These are phyloP conservation scores for Porites lobata DNA, from an alignment of 92 coral and sea anemone genomes.

Conservation along the genomic window DNA sequence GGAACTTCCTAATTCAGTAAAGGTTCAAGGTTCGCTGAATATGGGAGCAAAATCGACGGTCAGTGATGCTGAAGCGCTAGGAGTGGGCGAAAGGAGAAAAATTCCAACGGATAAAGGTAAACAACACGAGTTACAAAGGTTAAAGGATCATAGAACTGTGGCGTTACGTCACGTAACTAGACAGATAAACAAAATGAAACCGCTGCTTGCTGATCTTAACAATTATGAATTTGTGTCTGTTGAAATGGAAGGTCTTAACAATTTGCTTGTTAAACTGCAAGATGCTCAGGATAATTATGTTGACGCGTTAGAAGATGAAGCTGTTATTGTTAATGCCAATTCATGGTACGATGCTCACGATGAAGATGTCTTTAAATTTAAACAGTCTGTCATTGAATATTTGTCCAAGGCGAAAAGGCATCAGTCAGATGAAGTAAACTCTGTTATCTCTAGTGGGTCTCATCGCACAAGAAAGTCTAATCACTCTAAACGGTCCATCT, in stretches of 20 bases:
- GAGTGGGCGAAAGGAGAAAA: too few relatives aligned
- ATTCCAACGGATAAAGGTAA: too few relatives aligned
- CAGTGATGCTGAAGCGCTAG: too few relatives aligned
- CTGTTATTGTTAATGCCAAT: slow-evolving; percentile 21
- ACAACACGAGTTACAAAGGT: too few relatives aligned
- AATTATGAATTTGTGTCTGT: too few relatives aligned
- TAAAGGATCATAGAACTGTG: too few relatives aligned
- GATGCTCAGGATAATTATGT: slow-evolving; percentile 32
- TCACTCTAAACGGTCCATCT: slow-evolving; percentile 6
- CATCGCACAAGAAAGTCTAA: slow-evolving; percentile 32
- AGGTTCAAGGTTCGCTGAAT: too few relatives aligned
- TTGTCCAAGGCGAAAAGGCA: slow-evolving; percentile 32
- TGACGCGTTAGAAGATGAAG: not conserved
- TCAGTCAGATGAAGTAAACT: not conserved
- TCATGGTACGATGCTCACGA: slow-evolving; percentile 53
- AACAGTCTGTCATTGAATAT: slow-evolving; percentile 42
- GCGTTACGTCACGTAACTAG: too few relatives aligned
- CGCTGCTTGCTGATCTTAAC: too few relatives aligned
- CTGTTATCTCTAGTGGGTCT: not conserved
- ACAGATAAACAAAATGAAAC: too few relatives aligned
- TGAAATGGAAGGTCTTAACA: slow-evolving; percentile 22
- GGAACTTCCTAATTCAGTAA: too few relatives aligned
- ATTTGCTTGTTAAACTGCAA: slow-evolving; percentile 30
- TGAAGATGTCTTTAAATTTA: slow-evolving; percentile 38
- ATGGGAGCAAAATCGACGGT: too few relatives aligned